Base-by-base conservation (phyloP, 1,140 invertebrate genomes). In the Chlorops oryzae region DNA sequence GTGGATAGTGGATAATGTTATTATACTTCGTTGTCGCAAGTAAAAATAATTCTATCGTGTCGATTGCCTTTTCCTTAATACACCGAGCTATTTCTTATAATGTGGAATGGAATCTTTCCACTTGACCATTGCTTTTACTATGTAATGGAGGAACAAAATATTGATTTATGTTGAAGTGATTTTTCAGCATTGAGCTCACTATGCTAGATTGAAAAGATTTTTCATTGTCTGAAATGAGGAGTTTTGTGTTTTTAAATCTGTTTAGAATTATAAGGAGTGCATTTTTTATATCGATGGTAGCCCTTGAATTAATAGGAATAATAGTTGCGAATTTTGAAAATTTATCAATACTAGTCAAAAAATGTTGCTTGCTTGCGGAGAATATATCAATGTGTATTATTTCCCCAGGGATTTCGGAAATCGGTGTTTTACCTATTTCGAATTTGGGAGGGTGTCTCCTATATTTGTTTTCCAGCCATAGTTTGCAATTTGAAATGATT, bases 391-490 rank as follows among this genome's bases (percentile, higher is more conserved):
- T 38, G 20, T 48, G 38, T 6, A 49, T 20, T 7, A 49, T 49
- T 28, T 49, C 22, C 9, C 47, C 47, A 2, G 47, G 22, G 13
- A 20, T 32, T 15, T 40, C 21, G 15, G 47, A 39, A 27, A 41
- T 49, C 9, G 47, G 37, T 40, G 47, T 49, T 40, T 40, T 41
- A 9, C 39, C 37, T 5, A 49, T 18, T 24, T 28, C 25, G 17
- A 25, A n/a, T 32, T 34, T 41, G 5, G n/a, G 15, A 7, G 47
- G 47, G 5, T 49, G 6, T 17, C 38, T 24, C 17, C 41, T 5
- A 41, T 49, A 49, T 34, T 49, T 49, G 12, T 40, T 41, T 42
- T 49, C 24, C 22, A 42, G 13, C n/a, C 47, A 49, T 9, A 49
- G 27, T 49, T 18, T 40, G 41, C 24, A 41, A 34, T 49, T 49